Base-by-base conservation (phyloP, 2,113 vertebrate species). In the Scomber japonicus region DNA sequence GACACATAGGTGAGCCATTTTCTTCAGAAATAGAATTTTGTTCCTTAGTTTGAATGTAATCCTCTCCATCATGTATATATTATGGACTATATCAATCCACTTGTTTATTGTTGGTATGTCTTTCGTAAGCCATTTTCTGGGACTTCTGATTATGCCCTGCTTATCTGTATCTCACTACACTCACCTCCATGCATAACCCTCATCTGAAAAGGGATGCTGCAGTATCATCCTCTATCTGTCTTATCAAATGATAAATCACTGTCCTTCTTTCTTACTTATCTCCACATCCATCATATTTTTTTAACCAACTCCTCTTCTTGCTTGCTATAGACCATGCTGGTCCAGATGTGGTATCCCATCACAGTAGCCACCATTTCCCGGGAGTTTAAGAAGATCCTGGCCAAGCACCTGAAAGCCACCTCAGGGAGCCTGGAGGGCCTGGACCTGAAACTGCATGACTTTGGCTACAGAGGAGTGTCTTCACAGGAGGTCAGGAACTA, bases 321-420 rank as follows among this genome's bases (percentile, higher is more conserved):
- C 30, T 53, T 40, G 6, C 11, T 66, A 0, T 24, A 95, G 95
- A 95, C 95, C 11, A 94, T 95, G 92, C 86, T 96, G 78, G 88
- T 96, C 44, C 95, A 95, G 91, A 93, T 95, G 92, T 96, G 95
- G 95, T 96, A 95, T 64, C 95, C 95, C 30, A 95, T 95, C 83
- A 96, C 95, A 4, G 95, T 96, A 19, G 94, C 94, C 31, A 95
- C 95, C 30, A 74, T 95, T 51, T 95, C 95, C 78, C 90, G 94
- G 75, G 94, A 95, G 86, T 95, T 94, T 61, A 96, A 96, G 88
- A 95, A 95, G 92, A 94, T 94, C 80, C 80, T 95, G 59, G 94
- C 95, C 66, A 93, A 92, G 82, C 93, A 95, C 78, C 89, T 96
- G 57, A 94, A 91, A 68, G 92, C 90, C 45, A 95, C 95, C 0